phyloP scores from a whole-genome alignment of 30 jellyfish, hydroid and myxozoan genomes.

The Turritopsis rubra region DNA sequence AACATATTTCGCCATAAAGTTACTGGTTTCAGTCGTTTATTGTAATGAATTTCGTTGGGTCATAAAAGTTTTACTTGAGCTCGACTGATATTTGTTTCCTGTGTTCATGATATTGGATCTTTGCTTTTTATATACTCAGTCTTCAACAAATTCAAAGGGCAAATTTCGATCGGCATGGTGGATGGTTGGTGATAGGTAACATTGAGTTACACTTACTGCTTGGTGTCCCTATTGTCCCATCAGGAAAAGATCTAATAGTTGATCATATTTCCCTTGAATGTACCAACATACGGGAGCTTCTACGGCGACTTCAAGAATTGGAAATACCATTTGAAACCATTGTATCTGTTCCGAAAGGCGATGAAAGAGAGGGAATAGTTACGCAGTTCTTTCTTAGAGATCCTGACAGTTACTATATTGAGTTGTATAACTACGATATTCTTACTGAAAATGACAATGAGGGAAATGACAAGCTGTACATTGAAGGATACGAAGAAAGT shows the following conservation, averaged over 20 bases:
- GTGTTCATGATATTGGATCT: too few relatives aligned
- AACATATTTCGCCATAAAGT: background rate
- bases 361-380: background rate
- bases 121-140: conserved; percentile 7
- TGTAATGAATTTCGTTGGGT: too few relatives aligned
- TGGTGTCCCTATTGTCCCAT: conserved; percentile 11
- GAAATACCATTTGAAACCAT: conserved; percentile 13
- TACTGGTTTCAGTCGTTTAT: background rate
- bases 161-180: conserved; percentile 16
- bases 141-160: conserved; percentile 16
- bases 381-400: conserved; percentile 7
- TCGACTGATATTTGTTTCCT: too few relatives aligned
- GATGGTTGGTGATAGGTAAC: conserved; percentile 16
- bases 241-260: conserved; percentile 13
- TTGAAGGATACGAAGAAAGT: background rate
- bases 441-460: background rate
- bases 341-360: conserved; percentile 5
- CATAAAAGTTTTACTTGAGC: too few relatives aligned
- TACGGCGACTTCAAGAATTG: conserved; percentile 6
- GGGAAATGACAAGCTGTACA: background rate
- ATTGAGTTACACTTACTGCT: background rate
- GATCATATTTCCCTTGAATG: conserved; percentile 12
- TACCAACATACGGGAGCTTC: background rate
- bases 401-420: conserved; percentile 24
- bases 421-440: conserved; percentile 12